Evolutionary conservation across 2,113 vertebrate genomes (phyloP).

Genomic region (Mohoua ochrocephala): DNA sequence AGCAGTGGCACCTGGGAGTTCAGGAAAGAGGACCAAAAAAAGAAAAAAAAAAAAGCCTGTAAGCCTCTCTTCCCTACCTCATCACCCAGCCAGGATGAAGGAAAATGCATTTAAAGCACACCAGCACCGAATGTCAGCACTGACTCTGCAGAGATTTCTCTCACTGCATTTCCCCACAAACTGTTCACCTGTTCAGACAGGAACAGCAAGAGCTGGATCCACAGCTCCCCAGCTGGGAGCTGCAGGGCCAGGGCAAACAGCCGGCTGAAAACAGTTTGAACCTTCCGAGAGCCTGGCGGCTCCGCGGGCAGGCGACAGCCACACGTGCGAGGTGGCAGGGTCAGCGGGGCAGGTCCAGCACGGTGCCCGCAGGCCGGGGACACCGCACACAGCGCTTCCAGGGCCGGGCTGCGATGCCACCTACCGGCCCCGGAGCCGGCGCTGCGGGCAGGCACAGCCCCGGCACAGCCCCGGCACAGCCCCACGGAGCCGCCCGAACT

Average conservation of each 20-base stretch:
- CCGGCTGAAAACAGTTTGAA: neutral
- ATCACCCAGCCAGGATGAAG: neutral
- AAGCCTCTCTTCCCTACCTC: neutral
- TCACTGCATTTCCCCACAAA: neutral
- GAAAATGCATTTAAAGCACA: neutral
- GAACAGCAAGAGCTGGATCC: neutral
- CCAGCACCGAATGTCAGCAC: neutral
- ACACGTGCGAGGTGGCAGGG: neutral
- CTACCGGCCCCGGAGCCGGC: neutral
- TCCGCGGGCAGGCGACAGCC: neutral
- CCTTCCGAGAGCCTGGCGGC: neutral
- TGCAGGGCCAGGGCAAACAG: neutral
- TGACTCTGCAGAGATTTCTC: neutral
- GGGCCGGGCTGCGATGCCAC: constrained; percentile 8
- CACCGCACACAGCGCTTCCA: rapidly evolving
- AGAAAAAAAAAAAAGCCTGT: too few relatives aligned
- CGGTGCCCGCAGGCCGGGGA: rapidly evolving
- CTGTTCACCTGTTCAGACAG: neutral
- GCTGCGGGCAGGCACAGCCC: neutral
- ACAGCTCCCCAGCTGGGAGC: neutral
- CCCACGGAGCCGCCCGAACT: neutral
- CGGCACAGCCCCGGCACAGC: neutral
- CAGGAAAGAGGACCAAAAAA: neutral
- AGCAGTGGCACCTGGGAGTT: neutral
- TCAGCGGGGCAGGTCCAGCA: neutral